Base-by-base conservation (phyloP, 2,113 vertebrate species). In the Seriola rivoliana region DNA sequence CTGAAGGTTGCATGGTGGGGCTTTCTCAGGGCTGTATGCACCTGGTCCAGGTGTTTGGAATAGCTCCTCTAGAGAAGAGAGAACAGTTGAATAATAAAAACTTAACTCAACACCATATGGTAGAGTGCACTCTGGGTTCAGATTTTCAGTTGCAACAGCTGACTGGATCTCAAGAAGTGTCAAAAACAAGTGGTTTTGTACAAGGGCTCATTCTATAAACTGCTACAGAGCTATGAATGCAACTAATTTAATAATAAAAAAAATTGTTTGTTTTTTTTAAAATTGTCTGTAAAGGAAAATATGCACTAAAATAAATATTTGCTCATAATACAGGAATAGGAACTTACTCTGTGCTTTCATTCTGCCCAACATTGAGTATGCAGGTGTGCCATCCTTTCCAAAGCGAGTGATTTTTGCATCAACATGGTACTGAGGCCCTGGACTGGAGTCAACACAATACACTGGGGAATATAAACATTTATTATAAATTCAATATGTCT, bases 321-420 rank as follows among this genome's bases (percentile, higher is more conserved):
- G 2, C 19, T 5, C 23, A 40, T 25, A 36, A 17, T n/a, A 2
- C 13, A 71, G 64, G 12, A 69, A 76, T 0, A 34, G 29, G 7
- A 65, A 90, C 96, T 94, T 86, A 97, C 97, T 94, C 29, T 89
- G 89, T 55, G 65, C 8, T 92, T 94, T 95, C 17, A 79, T 78
- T 81, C 96, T 90, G 16, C 95, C 94, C 75, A 96, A 71, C 52
- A 97, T 96, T 10, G 96, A 97, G 77, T 95, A 97, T 34, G 96
- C 94, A 17, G 96, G 96, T 1, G 94, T 93, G 23, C 94, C 95
- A 54, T 93, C 94, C 8, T 92, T 94, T 65, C 97, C 96, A 66
- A 96, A 97, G 29, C 96, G 96, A 11, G 96, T 97, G 29, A 96
- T 85, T 50, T 94, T 96, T 0, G 96, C 95, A 69, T 97, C 94